phyloP scores from a whole-genome alignment of 2,113 vertebrate genomes.

The Ariopsis seemanni region DNA sequence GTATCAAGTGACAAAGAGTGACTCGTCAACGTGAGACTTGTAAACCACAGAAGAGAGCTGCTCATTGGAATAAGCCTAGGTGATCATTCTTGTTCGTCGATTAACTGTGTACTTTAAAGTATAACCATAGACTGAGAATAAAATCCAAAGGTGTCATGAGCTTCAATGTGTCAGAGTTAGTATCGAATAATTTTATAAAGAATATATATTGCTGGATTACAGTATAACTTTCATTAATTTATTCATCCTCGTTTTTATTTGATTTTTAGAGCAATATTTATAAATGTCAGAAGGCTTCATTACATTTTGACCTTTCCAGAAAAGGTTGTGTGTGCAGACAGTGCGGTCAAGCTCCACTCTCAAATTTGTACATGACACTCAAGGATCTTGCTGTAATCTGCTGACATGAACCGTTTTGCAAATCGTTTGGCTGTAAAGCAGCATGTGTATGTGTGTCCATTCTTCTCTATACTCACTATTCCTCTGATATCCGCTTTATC shows the following conservation, averaged over 20 bases:
- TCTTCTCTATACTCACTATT: background rate
- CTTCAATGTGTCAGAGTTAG: background rate
- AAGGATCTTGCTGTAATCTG: background rate
- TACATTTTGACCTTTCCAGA: constrained; percentile 61
- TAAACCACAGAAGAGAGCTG: background rate
- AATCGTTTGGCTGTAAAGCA: background rate
- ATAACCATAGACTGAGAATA: background rate
- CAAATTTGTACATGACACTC: background rate
- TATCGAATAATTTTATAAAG: too few species aligned
- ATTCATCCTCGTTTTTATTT: background rate
- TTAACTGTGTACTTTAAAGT: background rate
- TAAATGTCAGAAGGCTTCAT: constrained; percentile 61
- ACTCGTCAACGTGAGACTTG: constrained; percentile 31
- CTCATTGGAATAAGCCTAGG: background rate
- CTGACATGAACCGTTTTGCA: background rate
- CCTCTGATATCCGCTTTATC: too few species aligned
- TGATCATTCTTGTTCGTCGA: background rate
- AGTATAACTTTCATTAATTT: background rate
- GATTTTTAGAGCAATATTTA: constrained; percentile 14
- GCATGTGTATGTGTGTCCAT: background rate
- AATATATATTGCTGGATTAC: background rate
- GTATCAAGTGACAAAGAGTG: constrained; percentile 65
- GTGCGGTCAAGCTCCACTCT: background rate
- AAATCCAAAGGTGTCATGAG: background rate
- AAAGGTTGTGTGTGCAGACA: constrained; percentile 61